A percentile compares a stretch with the other conserved stretches of the same genome.
Conservation (phyloP, 2,113 vertebrate species). For the Neogale vison region DNA sequence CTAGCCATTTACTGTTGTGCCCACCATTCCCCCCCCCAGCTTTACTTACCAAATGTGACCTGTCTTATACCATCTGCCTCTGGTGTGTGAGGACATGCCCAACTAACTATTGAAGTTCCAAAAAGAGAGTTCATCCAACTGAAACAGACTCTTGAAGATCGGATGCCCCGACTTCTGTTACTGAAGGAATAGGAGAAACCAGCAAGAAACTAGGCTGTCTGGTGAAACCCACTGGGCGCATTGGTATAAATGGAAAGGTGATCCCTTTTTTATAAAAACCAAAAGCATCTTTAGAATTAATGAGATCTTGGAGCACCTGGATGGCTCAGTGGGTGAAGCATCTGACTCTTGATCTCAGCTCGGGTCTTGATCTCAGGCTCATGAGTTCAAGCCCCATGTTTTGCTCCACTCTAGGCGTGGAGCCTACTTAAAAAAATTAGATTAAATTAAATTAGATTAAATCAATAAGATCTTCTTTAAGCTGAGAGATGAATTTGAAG, state of each 20-base stretch:
- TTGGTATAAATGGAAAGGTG: constrained; percentile 78
- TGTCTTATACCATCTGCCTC: not conserved
- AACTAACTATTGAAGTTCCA: not conserved
- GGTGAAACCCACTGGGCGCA: constrained; percentile 83
- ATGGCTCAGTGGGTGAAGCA: not conserved
- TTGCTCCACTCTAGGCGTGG: not conserved
- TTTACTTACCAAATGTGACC: not conserved
- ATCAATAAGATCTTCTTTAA: constrained; percentile 86
- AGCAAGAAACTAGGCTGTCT: constrained; percentile 84
- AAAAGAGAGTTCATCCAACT: not conserved
- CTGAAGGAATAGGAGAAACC: constrained; percentile 83
- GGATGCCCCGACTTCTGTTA: not conserved
- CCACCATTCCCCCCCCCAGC: not conserved
- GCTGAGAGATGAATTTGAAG: constrained; percentile 84
- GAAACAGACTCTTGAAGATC: not conserved
- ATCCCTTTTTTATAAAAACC: constrained; percentile 81
- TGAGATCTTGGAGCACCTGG: not conserved
- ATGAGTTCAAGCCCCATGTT: not conserved
- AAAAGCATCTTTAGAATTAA: constrained; percentile 86
- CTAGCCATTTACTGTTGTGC: not conserved
- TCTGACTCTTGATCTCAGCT: not conserved
- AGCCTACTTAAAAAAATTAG: not conserved
- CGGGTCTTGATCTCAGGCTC: not conserved
- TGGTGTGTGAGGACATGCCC: not conserved
- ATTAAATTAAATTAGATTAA: constrained; percentile 72